Percentiles rank a stretch among this genome's conserved stretches.
phyloP scores from a whole-genome alignment of 2,113 vertebrate genomes.

The Holacanthus passer region DNA sequence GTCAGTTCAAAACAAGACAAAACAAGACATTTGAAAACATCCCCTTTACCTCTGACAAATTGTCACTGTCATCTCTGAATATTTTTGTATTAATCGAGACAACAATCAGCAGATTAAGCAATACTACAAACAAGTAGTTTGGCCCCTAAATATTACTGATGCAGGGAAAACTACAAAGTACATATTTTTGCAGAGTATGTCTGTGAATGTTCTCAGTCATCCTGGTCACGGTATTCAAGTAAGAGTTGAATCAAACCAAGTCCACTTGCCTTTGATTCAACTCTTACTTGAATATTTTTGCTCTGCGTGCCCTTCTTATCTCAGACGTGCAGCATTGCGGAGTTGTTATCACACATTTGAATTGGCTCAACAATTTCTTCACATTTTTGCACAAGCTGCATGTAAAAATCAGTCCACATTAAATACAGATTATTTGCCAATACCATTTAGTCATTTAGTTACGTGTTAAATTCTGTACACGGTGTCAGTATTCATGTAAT shows the following conservation, averaged over 20 bases:
- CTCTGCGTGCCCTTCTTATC: not conserved
- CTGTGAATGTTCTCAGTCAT: too few species aligned
- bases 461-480: too few species aligned
- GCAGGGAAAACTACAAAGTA: not conserved
- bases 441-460: too few species aligned
- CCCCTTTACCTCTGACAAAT: not conserved
- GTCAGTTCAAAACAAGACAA: not conserved
- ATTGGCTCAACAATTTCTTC: too few species aligned
- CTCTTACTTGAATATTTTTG: too few species aligned
- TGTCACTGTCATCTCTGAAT: not conserved
- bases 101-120: not conserved
- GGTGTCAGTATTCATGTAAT: too few species aligned
- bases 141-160: not conserved
- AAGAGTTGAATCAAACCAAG: too few species aligned
- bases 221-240: too few species aligned
- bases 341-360: not conserved
- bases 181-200: too few species aligned
- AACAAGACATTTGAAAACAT: not conserved
- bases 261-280: too few species aligned
- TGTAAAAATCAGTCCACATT: not conserved
- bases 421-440: too few species aligned
- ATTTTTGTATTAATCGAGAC: not conserved
- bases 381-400: not conserved
- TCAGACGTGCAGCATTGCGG: not conserved
- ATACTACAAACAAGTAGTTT: not conserved